These are phyloP conservation scores for Heteropelma amictum DNA, from an alignment of 2,888 invertebrate species.

Conservation along the genomic window DNA sequence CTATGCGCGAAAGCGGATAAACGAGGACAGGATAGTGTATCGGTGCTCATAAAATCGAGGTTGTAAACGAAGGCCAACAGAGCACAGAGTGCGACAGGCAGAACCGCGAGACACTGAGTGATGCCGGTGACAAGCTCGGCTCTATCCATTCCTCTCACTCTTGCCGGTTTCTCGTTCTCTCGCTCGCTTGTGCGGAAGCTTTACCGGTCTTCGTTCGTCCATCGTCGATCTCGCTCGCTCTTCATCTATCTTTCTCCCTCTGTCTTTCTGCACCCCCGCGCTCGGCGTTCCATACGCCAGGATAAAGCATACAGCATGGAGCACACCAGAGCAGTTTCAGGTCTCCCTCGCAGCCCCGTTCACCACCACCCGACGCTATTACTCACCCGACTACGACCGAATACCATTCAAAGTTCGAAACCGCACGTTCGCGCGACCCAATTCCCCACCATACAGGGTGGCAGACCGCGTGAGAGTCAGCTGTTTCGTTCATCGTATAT, in stretches of 20 bases:
- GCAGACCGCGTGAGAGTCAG: conserved; percentile 64
- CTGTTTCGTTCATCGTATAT: conserved; percentile 60
- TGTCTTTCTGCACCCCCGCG: conserved; percentile 56
- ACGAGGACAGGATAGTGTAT: conserved; percentile 36
- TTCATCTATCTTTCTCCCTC: conserved; percentile 59
- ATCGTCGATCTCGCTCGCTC: too few species aligned
- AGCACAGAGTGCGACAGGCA: conserved; percentile 18
- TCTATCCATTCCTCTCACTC: conserved; percentile 32
- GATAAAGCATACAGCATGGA: conserved; percentile 30
- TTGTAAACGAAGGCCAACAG: conserved; percentile 66
- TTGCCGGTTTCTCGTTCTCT: conserved; percentile 31
- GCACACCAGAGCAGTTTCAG: conserved; percentile 23
- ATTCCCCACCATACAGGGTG: conserved; percentile 61
- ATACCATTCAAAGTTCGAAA: conserved; percentile 74
- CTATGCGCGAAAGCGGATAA: conserved; percentile 21
- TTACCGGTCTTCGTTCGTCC: conserved; percentile 35
- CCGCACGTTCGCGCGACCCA: conserved; percentile 74
- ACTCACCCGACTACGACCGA: conserved; percentile 71
- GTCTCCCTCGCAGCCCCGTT: conserved; percentile 47
- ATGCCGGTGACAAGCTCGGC: conserved; percentile 72
- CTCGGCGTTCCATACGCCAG: conserved; percentile 27
- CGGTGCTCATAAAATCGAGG: conserved; percentile 72
- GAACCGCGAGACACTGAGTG: conserved; percentile 66
- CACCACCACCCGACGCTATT: conserved; percentile 69
- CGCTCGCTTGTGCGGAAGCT: conserved; percentile 24